A percentile compares a stretch with the other conserved stretches of the same genome.
These are phyloP conservation scores for Gobio gobio DNA, from an alignment of 2,113 vertebrate genomes.

Conservation along the genomic window DNA sequence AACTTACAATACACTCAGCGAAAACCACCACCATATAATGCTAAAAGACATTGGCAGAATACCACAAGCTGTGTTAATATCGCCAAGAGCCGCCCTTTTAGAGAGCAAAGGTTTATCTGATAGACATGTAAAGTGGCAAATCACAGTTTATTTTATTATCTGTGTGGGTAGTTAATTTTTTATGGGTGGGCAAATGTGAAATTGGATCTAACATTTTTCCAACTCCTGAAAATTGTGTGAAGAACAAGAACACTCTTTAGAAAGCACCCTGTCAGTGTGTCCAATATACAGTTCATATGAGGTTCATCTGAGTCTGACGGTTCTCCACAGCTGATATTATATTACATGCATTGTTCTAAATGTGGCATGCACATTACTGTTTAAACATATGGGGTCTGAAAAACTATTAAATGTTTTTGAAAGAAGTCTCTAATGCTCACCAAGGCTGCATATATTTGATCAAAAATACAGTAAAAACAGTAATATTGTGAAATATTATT, in stretches of 20 bases:
- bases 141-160: not conserved
- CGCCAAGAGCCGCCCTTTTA: not conserved
- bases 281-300: not conserved
- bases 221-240: not conserved
- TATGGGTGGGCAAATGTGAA: not conserved
- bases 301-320: not conserved
- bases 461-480: not conserved
- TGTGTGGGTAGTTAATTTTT: not conserved
- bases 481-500: not conserved
- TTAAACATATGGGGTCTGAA: not conserved
- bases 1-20: not conserved
- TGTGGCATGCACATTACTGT: not conserved
- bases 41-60: not conserved
- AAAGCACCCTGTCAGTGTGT: not conserved
- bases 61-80: not conserved
- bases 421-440: not conserved
- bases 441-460: not conserved
- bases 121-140: not conserved
- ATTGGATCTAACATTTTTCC: not conserved
- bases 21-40: not conserved
- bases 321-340: not conserved
- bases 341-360: not conserved
- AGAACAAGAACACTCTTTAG: not conserved
- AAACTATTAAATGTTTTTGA: not conserved
- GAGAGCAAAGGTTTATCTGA: not conserved